Evolutionary conservation across 2,888 invertebrate genomes (phyloP).

Genomic region (Dugesia japonica): DNA sequence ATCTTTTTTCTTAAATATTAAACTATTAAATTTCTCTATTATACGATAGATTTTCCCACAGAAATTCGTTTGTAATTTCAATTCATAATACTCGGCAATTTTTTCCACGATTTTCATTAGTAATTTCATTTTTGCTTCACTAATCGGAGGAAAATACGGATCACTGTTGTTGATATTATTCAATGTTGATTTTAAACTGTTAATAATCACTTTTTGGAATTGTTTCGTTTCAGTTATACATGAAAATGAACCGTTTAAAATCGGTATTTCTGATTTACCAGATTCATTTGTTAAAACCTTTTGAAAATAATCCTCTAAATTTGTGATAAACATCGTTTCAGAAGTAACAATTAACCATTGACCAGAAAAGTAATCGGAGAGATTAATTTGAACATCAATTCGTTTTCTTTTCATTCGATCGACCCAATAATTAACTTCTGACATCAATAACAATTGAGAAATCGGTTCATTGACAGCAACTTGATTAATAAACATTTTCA

Average conservation of each 20-base stretch:
- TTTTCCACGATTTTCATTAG: neutral
- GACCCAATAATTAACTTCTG: constrained; percentile 4
- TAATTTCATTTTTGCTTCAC: neutral
- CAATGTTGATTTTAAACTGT: neutral
- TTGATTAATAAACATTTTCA: neutral
- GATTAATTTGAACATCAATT: neutral
- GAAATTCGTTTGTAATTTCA: neutral
- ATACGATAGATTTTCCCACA: neutral
- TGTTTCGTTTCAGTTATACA: neutral
- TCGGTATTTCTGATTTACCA: neutral
- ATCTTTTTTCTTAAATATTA: neutral
- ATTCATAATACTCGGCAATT: neutral
- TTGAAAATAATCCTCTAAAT: neutral
- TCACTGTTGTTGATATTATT: neutral
- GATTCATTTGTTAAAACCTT: neutral
- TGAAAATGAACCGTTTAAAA: neutral
- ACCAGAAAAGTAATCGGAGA: neutral
- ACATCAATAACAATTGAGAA: constrained; percentile 3
- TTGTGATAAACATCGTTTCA: neutral
- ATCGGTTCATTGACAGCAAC: neutral
- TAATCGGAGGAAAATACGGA: neutral
- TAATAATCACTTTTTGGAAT: neutral
- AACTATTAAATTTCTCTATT: neutral
- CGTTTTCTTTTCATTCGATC: neutral
- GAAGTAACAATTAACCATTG: neutral